Evolutionary conservation across 2,888 invertebrate species (phyloP).

Genomic region (Lathronympha strigana): DNA sequence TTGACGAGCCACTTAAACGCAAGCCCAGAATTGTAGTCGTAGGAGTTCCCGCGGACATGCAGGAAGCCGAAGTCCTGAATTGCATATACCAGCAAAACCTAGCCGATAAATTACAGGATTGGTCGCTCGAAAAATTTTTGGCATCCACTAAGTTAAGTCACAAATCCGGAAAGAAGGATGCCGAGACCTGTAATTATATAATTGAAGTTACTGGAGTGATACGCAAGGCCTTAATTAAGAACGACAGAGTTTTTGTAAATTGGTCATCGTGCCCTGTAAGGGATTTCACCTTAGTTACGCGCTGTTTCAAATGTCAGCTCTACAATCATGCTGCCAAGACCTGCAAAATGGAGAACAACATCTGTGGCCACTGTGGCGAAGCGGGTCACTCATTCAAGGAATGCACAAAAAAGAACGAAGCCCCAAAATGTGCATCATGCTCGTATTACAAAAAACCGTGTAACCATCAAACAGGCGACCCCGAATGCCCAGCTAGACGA

Average conservation of each 20-base stretch:
- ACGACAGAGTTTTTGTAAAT: neutral
- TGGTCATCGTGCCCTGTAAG: constrained; percentile 6
- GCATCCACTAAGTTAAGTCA: neutral
- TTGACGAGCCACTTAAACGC: neutral
- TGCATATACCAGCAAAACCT: neutral
- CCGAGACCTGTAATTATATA: neutral
- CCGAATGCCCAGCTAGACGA: neutral
- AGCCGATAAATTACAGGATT: neutral
- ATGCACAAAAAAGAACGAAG: neutral
- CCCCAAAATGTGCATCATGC: constrained; percentile 10
- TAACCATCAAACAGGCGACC: neutral
- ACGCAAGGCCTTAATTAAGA: neutral
- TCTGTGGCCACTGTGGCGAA: constrained; percentile 8
- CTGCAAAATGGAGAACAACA: neutral
- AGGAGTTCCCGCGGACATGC: neutral
- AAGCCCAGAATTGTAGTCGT: constrained; percentile 2
- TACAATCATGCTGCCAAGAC: constrained; percentile 3
- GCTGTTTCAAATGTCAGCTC: constrained; percentile 4
- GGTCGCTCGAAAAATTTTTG: neutral
- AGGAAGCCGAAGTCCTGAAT: neutral
- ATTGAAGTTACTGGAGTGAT: neutral
- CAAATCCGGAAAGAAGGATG: constrained; percentile 6
- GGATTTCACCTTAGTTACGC: neutral
- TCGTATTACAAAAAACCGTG: neutral
- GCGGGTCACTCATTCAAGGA: constrained; percentile 7